phyloP scores from a whole-genome alignment of 2,113 vertebrate species.

The Setophaga petechia region DNA sequence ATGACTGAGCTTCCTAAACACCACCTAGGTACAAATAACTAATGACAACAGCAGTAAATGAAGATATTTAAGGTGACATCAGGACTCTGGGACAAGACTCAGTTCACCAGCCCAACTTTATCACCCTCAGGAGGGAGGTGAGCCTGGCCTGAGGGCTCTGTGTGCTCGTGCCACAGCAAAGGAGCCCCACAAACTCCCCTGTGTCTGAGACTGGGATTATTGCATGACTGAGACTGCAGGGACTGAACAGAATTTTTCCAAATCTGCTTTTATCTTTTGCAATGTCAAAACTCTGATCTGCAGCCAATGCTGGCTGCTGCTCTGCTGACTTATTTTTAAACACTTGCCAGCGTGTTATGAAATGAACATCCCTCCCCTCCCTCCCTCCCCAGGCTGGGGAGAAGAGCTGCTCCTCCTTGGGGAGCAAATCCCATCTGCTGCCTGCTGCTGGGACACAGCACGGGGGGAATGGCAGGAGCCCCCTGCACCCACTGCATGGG shows the following conservation, averaged over 20 bases:
- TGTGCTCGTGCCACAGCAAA: neutral
- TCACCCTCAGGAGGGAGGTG: neutral
- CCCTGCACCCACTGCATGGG: accelerated
- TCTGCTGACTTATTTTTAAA: neutral
- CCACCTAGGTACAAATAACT: neutral
- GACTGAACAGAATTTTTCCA: neutral
- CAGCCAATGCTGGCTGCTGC: neutral
- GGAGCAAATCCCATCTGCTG: neutral
- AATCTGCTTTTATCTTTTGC: neutral
- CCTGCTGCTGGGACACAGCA: neutral
- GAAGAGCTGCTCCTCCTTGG: neutral
- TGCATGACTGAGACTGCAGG: neutral
- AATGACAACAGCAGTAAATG: neutral
- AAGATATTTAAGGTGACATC: neutral
- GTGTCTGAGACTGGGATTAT: neutral
- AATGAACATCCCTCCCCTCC: neutral
- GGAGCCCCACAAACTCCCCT: neutral
- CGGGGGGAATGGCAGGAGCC: neutral
- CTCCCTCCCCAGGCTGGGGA: neutral
- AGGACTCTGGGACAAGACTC: neutral
- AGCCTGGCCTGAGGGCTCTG: neutral
- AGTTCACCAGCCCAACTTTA: neutral
- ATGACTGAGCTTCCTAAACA: neutral
- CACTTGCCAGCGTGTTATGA: neutral
- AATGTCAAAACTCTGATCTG: neutral